Base-by-base conservation (phyloP, 2,113 vertebrate species). In the Lepisosteus osseus region DNA sequence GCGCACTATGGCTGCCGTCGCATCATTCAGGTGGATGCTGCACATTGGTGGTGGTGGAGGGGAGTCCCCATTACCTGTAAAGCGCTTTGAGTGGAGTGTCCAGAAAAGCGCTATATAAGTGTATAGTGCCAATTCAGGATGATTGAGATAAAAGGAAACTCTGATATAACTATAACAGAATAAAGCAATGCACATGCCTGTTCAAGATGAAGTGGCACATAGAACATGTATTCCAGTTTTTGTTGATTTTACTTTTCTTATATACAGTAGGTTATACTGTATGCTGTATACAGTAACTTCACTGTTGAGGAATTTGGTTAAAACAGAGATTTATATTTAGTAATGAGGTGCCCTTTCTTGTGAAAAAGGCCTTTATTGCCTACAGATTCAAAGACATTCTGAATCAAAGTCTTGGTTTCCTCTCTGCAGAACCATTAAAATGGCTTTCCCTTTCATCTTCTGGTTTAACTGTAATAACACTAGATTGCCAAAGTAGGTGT, bases 381-480 rank as follows among this genome's bases (percentile, higher is more conserved):
- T 59, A 59, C 13, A 59, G 7, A 4, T 3, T n/a, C 56, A 59
- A 59, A 59, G 56, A 1, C 7, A n/a, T 59, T 59, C 12, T 11
- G n/a, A 59, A 13, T 65, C 42, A 65, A 65, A 65, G 64, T 13
- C 12, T 41, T 5, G 41, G 3, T 43, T 43, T 5, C 11, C 40
- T 44, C 44, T 12, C 64, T 41, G 64, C 40, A 43, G 0, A 54
- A 8, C 45, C 66, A 47, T 29, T 45, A 43, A 42, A 47, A n/a
- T 67, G 45, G 61, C 7, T 42, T 14, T 51, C 40, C 41, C 14
- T 59, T 65, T 65, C 54, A 17, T 57, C 11, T 14, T 69, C 8
- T 40, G 3, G 2, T 55, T 62, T 54, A 41, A n/a, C 17, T 67
- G 59, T 67, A 68, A 73, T 62, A 68, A 51, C 57, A 45, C 14